Percentiles rank a stretch among this genome's conserved stretches.
Conservation (phyloP, 2,113 vertebrate species). For the Etheostoma cragini region DNA sequence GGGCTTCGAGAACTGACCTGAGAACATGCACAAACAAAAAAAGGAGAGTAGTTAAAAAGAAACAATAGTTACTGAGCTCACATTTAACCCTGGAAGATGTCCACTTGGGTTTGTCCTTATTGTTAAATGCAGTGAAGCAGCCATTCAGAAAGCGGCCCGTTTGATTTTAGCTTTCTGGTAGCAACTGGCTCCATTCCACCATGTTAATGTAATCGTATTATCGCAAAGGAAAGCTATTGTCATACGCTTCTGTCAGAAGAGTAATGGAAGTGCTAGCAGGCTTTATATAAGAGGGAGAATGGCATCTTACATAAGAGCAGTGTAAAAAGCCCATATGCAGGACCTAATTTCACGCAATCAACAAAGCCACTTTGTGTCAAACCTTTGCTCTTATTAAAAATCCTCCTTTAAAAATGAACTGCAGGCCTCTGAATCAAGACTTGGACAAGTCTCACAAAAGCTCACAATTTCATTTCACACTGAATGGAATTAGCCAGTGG, state of each 20-base stretch:
- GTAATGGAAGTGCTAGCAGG: constrained; percentile 66
- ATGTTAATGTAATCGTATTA: constrained; percentile 78
- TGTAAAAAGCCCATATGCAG: constrained; percentile 58
- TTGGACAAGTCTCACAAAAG: constrained; percentile 71
- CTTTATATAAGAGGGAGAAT: constrained; percentile 63
- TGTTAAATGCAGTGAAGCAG: constrained; percentile 34
- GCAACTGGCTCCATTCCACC: constrained; percentile 58
- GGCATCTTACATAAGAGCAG: constrained; percentile 47
- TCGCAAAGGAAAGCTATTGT: constrained; percentile 68
- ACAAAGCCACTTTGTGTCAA: constrained; percentile 79
- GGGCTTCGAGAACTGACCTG: not conserved
- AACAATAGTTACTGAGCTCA: not conserved
- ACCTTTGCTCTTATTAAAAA: constrained; percentile 77
- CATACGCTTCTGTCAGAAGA: constrained; percentile 68
- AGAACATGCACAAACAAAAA: not conserved
- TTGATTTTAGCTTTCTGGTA: constrained; percentile 45
- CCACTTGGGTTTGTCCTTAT: constrained; percentile 25
- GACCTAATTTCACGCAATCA: constrained; percentile 80
- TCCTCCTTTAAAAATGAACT: constrained; percentile 73
- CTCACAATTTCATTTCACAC: constrained; percentile 77
- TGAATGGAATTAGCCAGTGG: constrained; percentile 74
- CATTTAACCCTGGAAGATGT: not conserved
- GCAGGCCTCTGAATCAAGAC: constrained; percentile 65
- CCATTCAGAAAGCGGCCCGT: constrained; percentile 33
- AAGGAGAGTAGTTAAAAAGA: not conserved